Percentiles rank a stretch among this genome's conserved stretches.
Evolutionary conservation across 1,140 invertebrate genomes (phyloP).

Genomic region (Lepeophtheirus salmonis): DNA sequence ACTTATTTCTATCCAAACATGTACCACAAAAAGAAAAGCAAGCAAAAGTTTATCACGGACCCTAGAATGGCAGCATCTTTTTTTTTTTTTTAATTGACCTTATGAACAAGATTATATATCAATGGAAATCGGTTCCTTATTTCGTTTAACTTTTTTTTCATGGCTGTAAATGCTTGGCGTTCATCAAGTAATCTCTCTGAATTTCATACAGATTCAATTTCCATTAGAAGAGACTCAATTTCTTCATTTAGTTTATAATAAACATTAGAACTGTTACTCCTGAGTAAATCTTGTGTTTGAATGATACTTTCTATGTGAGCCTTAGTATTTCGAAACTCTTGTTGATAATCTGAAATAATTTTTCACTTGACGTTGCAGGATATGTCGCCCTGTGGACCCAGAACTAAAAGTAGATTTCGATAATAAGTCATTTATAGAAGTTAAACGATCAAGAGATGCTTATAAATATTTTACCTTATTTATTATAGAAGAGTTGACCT

Average conservation of each 20-base stretch:
- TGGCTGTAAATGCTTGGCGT: conserved; percentile 61
- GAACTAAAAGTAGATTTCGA: conserved; percentile 40
- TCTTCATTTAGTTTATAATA: neutral
- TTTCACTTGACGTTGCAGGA: conserved; percentile 80
- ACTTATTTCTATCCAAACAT: conserved; percentile 21
- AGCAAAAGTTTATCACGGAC: conserved; percentile 27
- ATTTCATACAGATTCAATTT: conserved; percentile 32
- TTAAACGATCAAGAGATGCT: neutral
- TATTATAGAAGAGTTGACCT: too few species aligned
- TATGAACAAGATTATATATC: conserved; percentile 71
- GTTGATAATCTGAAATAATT: conserved; percentile 39
- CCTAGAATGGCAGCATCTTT: conserved; percentile 77
- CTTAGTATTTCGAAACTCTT: conserved; percentile 17
- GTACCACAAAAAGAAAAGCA: conserved; percentile 23
- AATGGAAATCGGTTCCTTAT: conserved; percentile 73
- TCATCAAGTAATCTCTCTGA: conserved; percentile 82
- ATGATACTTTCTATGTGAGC: conserved; percentile 5
- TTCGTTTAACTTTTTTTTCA: conserved; percentile 79
- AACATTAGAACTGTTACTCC: neutral
- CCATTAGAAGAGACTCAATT: conserved; percentile 17
- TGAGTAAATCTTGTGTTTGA: conserved; percentile 7
- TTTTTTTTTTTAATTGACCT: conserved; percentile 75
- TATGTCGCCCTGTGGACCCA: conserved; percentile 59
- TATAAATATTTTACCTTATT: neutral
- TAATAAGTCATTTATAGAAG: conserved; percentile 57